Conservation (phyloP, 2,113 vertebrate genomes). For the Physeter macrocephalus region DNA sequence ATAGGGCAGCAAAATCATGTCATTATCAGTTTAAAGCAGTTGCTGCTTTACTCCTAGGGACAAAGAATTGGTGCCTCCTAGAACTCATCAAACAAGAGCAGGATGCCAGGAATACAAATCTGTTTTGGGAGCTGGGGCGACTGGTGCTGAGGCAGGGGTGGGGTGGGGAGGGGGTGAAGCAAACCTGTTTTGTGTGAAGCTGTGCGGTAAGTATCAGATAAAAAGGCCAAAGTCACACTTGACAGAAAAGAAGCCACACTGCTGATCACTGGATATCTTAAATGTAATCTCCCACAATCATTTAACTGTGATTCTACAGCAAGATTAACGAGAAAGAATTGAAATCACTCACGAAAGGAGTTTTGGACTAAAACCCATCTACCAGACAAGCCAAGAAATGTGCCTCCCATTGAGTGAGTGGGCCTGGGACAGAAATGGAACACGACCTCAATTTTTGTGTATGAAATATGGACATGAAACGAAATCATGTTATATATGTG, state of each 20-base stretch:
- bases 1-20: slow-evolving; percentile 73
- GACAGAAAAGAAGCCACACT: slow-evolving; percentile 74
- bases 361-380: slow-evolving; percentile 57
- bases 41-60: slow-evolving; percentile 77
- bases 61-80: slow-evolving; percentile 71
- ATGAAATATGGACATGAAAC: background rate
- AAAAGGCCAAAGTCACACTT: slow-evolving; percentile 68
- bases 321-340: slow-evolving; percentile 69
- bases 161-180: background rate
- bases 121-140: slow-evolving; percentile 27
- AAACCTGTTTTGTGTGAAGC: slow-evolving; percentile 62
- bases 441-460: slow-evolving; percentile 2
- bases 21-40: slow-evolving; percentile 79
- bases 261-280: slow-evolving; percentile 66
- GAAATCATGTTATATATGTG: background rate
- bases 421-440: slow-evolving; percentile 46
- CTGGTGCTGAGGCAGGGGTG: rapidly evolving
- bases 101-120: slow-evolving; percentile 72
- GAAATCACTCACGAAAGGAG: slow-evolving; percentile 59
- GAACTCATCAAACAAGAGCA: slow-evolving; percentile 72
- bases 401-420: slow-evolving; percentile 40
- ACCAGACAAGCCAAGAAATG: slow-evolving; percentile 48
- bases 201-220: slow-evolving; percentile 66
- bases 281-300: slow-evolving; percentile 62
- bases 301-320: slow-evolving; percentile 65